Evolutionary conservation across 2,113 vertebrate species (phyloP).

Genomic region (Pagrus major): DNA sequence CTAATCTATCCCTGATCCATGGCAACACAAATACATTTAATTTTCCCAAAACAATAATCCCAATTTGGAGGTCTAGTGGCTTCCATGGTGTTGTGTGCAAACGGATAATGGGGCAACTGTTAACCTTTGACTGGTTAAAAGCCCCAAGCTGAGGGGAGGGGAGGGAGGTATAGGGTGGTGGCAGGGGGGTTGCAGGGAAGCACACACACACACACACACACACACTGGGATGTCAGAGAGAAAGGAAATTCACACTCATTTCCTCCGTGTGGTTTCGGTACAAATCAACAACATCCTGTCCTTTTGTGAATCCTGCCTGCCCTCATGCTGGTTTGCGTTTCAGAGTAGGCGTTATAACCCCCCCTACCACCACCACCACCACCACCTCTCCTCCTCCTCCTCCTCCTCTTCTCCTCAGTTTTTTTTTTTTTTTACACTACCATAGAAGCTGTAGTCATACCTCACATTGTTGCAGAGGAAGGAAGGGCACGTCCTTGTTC

Average conservation of each 20-base stretch:
- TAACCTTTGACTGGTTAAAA: conserved; percentile 85
- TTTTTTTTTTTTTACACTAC: conserved; percentile 56
- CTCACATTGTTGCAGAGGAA: conserved; percentile 74
- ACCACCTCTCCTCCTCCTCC: background rate
- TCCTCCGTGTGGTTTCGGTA: conserved; percentile 94
- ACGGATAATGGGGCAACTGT: conserved; percentile 78
- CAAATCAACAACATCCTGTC: conserved; percentile 98
- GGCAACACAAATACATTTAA: too few relatives aligned
- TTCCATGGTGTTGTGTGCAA: conserved; percentile 77
- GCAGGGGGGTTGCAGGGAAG: background rate
- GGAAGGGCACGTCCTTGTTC: conserved; percentile 73
- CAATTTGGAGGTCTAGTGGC: conserved; percentile 75
- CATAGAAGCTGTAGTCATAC: conserved; percentile 67
- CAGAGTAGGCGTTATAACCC: conserved; percentile 76
- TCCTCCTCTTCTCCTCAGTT: background rate
- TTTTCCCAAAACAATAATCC: conserved; percentile 62
- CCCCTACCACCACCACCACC: background rate
- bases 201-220: conserved; percentile 58
- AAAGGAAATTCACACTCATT: conserved; percentile 96
- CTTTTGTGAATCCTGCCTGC: conserved; percentile 90
- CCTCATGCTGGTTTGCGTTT: conserved; percentile 82
- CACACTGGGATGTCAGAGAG: conserved; percentile 85
- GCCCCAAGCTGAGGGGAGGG: conserved; percentile 72
- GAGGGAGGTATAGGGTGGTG: conserved; percentile 8
- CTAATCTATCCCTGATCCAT: too few relatives aligned